Evolutionary conservation across 2,113 vertebrate species (phyloP), one percentile per base, ranked within the genome.

Genomic region (Artemisiospiza belli): DNA sequence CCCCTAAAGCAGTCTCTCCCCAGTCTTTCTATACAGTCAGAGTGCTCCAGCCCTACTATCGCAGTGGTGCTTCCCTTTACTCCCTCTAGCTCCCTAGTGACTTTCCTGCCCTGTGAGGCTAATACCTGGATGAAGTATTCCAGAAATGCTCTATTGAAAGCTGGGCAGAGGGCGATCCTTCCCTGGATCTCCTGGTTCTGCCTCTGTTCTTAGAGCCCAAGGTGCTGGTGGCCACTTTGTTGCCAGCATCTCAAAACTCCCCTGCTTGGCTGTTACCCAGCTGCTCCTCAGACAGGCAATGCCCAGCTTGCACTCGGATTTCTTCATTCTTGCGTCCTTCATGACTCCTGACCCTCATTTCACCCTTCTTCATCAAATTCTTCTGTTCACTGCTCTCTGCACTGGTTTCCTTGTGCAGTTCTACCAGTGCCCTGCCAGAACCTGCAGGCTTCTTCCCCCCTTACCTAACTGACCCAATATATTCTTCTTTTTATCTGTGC

Each of bases 241-340:
- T 83, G 57, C 23, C 39, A n/a, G n/a, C 30, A 4, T 70, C 55
- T 89, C 51, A 62, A 18, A 61, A n/a, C 7, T 85, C 6, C 13
- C 3, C 0, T 16, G 15, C 46, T 80, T 41, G n/a, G 0, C 24
- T 64, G 11, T 77, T 57, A 63, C 27, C 55, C 64, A 49, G 31
- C 28, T 91, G 31, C 20, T 92, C 8, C 46, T n/a, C 62, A 68
- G 37, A 18, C 17, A 41, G 31, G n/a, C 31, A 51, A n/a, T 1
- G 2, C 67, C n/a, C 25, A 28, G 9, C 72, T 79, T 76, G 54
- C 28, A 1, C 7, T 80, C 0, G 0, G 2, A 1, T 83, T 81
- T 63, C 55, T 62, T 87, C 11, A 15, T 57, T 61, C 35, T 57
- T 69, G 33, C 25, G 41, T 69, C 55, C 24, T 69, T 81, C 14